These are phyloP conservation scores for Zaprionus kolodkinae DNA, from an alignment of 1,140 invertebrate species.

Conservation along the genomic window DNA sequence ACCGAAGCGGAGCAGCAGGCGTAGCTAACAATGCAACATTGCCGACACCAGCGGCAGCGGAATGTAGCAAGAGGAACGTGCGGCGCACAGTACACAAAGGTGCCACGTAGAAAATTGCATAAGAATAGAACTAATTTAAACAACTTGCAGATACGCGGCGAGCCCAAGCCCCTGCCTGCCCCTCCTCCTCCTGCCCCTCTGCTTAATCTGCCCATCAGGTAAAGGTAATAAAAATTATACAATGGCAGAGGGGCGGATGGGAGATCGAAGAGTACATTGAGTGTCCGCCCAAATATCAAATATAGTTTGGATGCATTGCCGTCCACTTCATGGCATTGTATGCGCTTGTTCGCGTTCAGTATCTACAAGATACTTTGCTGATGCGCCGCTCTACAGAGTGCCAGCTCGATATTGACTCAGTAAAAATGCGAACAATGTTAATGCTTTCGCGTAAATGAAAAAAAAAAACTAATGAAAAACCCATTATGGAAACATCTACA, in stretches of 20 bases:
- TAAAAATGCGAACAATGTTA: constrained; percentile 17
- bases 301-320: constrained; percentile 28
- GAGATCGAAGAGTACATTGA: neutral
- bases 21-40: constrained; percentile 43
- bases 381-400: constrained; percentile 20
- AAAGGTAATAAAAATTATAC: constrained; percentile 73
- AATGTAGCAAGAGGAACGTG: constrained; percentile 34
- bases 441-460: neutral
- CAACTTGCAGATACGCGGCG: constrained; percentile 70
- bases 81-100: constrained; percentile 61
- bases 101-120: constrained; percentile 79
- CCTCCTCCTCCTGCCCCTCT: too few species aligned
- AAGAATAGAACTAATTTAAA: constrained; percentile 81
- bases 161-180: constrained; percentile 8
- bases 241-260: constrained; percentile 25
- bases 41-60: constrained; percentile 11
- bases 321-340: constrained; percentile 30
- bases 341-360: neutral
- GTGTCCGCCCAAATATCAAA: constrained; percentile 40
- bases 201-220: constrained; percentile 4
- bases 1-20: constrained; percentile 24
- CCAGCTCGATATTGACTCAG: constrained; percentile 36
- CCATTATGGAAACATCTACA: neutral
- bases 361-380: constrained; percentile 49
- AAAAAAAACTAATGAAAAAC: constrained; percentile 5